These are phyloP conservation scores for Lathronympha strigana DNA, from an alignment of 2,888 invertebrate genomes.

Conservation along the genomic window DNA sequence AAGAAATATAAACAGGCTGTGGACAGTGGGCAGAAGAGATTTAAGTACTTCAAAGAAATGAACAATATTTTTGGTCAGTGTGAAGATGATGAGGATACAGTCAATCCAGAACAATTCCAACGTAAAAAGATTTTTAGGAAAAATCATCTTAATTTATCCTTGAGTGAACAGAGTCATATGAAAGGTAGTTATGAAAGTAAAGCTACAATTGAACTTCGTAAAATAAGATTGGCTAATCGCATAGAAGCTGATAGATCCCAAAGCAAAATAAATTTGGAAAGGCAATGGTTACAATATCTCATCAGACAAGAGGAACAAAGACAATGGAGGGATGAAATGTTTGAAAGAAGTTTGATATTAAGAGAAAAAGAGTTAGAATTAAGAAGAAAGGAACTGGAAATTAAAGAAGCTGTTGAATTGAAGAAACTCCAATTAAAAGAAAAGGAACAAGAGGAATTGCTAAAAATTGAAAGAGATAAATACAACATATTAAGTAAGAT, in stretches of 20 bases:
- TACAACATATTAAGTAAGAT: constrained; percentile 58
- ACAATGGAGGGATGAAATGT: constrained; percentile 53
- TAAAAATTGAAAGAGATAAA: constrained; percentile 60
- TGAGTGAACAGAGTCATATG: constrained; percentile 27
- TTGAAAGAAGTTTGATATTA: constrained; percentile 55
- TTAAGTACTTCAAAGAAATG: constrained; percentile 62
- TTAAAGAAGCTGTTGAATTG: constrained; percentile 58
- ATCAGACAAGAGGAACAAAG: constrained; percentile 56
- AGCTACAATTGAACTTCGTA: constrained; percentile 59
- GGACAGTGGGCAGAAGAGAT: constrained; percentile 57
- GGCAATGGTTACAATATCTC: constrained; percentile 64
- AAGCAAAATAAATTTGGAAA: constrained; percentile 63
- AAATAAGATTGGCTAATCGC: constrained; percentile 61
- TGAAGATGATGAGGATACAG: constrained; percentile 57
- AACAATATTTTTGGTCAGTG: constrained; percentile 60
- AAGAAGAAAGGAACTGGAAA: constrained; percentile 55
- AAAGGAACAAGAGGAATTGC: constrained; percentile 54
- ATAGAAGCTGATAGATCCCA: constrained; percentile 61
- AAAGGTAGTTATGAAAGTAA: constrained; percentile 52
- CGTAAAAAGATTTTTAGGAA: constrained; percentile 48
- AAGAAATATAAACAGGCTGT: constrained; percentile 63
- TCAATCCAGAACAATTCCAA: constrained; percentile 51
- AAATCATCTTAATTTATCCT: constrained; percentile 36
- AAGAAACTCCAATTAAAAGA: constrained; percentile 57
- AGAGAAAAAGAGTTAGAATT: constrained; percentile 59